phyloP scores from a whole-genome alignment of 2,888 invertebrate species.

The Parnassius smintheus region DNA sequence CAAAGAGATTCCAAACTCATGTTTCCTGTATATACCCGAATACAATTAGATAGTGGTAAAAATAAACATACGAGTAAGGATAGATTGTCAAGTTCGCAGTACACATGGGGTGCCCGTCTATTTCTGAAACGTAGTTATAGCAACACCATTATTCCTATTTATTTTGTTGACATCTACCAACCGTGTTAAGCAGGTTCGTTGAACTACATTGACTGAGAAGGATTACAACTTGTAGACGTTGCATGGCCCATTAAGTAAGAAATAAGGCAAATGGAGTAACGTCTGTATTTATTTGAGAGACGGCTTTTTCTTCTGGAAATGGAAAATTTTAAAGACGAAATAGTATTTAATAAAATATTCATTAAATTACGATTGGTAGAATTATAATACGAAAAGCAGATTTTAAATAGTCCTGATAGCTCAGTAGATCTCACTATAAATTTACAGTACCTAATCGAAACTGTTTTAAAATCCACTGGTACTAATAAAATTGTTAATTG shows the following conservation, averaged over 20 bases:
- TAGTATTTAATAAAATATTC: too few species aligned
- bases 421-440: too few species aligned
- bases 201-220: slow-evolving; percentile 39
- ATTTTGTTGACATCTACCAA: slow-evolving; percentile 48
- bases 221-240: slow-evolving; percentile 34
- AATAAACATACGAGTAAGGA: slow-evolving; percentile 58
- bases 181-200: slow-evolving; percentile 38
- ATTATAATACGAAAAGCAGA: too few species aligned
- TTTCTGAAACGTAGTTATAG: slow-evolving; percentile 61
- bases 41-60: slow-evolving; percentile 71
- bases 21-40: slow-evolving; percentile 59
- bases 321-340: too few species aligned
- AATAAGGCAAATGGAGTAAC: slow-evolving; percentile 29
- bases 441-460: too few species aligned
- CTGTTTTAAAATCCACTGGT: too few species aligned
- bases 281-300: slow-evolving; percentile 21
- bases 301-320: not conserved
- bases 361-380: too few species aligned
- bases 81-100: slow-evolving; percentile 73
- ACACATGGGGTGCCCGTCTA: slow-evolving; percentile 66
- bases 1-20: slow-evolving; percentile 30
- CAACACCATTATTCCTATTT: slow-evolving; percentile 65
- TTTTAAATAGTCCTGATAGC: too few species aligned
- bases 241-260: slow-evolving; percentile 38
- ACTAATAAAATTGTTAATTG: too few species aligned